These are phyloP conservation scores for Morpho helenor DNA, from an alignment of 2,888 invertebrate species.

Conservation along the genomic window DNA sequence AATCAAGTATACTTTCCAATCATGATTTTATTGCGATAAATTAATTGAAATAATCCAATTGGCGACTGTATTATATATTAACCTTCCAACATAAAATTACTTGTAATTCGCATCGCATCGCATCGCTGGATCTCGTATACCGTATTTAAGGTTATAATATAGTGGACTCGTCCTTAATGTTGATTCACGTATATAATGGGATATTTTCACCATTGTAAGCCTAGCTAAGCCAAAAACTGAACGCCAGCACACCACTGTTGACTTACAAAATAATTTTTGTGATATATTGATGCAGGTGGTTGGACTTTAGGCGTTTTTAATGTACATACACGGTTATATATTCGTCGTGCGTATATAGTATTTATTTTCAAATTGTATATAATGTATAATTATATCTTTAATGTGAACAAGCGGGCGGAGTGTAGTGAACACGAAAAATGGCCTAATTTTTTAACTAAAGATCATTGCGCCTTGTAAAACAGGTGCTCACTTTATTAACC, in stretches of 20 bases:
- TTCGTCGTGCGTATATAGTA: conserved; percentile 64
- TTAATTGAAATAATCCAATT: too few species aligned
- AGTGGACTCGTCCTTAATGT: not conserved
- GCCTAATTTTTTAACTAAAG: conserved; percentile 23
- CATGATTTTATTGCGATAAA: too few species aligned
- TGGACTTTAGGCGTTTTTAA: conserved; percentile 35
- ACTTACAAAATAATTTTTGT: conserved; percentile 37
- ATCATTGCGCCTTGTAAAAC: not conserved
- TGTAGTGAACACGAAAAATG: conserved; percentile 15
- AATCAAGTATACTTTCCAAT: too few species aligned
- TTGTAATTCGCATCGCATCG: too few species aligned
- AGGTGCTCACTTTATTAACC: conserved; percentile 1
- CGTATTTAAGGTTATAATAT: not conserved
- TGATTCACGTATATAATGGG: conserved; percentile 5
- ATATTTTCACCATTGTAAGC: conserved; percentile 27
- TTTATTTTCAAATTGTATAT: conserved; percentile 73
- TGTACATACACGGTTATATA: conserved; percentile 69
- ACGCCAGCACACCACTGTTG: conserved; percentile 40
- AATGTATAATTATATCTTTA: conserved; percentile 56
- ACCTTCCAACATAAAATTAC: too few species aligned
- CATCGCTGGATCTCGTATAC: too few species aligned
- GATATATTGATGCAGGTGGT: conserved; percentile 40
- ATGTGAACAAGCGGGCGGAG: conserved; percentile 21
- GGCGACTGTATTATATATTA: too few species aligned
- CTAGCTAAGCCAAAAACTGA: conserved; percentile 70